Base-by-base conservation (phyloP, 2,888 invertebrate species). In the Sacculina carcini region DNA sequence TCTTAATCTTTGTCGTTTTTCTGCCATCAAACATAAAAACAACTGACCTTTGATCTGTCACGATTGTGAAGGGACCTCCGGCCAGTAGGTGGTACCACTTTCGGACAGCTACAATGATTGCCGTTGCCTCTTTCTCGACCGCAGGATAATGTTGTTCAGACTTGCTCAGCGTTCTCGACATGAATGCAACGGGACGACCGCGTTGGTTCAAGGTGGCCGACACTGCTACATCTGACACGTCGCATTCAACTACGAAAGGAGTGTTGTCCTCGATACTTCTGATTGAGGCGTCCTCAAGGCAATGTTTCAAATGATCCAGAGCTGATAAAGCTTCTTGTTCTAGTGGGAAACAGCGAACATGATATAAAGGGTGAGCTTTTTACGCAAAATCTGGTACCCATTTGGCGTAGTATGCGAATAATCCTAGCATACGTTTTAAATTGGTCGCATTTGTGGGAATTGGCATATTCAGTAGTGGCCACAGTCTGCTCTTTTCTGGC, bases 11-110 rank as follows among this genome's bases (percentile, higher is more conserved):
- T n/a, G n/a, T n/a, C n/a, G n/a, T n/a, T n/a, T n/a, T n/a, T n/a
- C n/a, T n/a, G n/a, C n/a, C n/a, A n/a, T n/a, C n/a, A n/a, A n/a
- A n/a, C n/a, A n/a, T n/a, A n/a, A n/a, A n/a, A n/a, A n/a, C n/a
- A n/a, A n/a, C 54, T 29, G 55, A 51, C 44, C 29, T 23, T 42
- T 56, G 54, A 26, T 56, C 53, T n/a, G 56, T 54, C 28, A 58
- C 19, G 12, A 56, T 29, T 9, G 48, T 52, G 51, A 57, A 58
- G 23, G 51, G 56, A 10, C 34, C 34, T 36, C 52, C 36, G 31
- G 46, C 44, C 44, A 44, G 29, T 21, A 47, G 36, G 19, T 21
- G 32, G n/a, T 46, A 44, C 34, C 46, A 36, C 21, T 32, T 46
- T 12, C 28, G 23, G 23, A 36, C 44, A 19, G 51, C 44, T 24